Conservation (phyloP, 2,113 vertebrate genomes). For the Odocoileus virginianus region DNA sequence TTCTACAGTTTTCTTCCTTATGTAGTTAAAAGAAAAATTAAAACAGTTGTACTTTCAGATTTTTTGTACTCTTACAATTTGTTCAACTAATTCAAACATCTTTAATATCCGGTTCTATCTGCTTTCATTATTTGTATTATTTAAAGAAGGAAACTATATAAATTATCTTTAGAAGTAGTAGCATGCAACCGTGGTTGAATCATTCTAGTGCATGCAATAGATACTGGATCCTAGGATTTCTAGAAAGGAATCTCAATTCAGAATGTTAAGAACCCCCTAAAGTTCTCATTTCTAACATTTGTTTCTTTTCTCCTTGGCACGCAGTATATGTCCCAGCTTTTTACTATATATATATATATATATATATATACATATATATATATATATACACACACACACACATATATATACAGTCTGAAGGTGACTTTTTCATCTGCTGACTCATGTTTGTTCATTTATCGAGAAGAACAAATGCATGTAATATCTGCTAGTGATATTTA, state of each 20-base stretch:
- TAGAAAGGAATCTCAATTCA: slow-evolving; percentile 33
- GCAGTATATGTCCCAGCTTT: background rate
- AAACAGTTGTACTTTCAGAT: background rate
- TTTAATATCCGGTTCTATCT: slow-evolving; percentile 3
- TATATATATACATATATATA: too few relatives aligned
- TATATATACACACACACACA: too few relatives aligned
- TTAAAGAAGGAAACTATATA: slow-evolving; percentile 35
- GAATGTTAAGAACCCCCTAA: background rate
- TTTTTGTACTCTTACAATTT: background rate
- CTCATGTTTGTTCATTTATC: slow-evolving; percentile 65
- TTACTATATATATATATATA: background rate
- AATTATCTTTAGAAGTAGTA: background rate
- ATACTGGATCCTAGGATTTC: background rate
- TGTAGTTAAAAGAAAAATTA: background rate
- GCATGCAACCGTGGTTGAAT: background rate
- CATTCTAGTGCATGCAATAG: background rate
- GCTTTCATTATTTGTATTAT: slow-evolving; percentile 11
- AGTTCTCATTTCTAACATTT: background rate
- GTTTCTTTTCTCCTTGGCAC: slow-evolving; percentile 3
- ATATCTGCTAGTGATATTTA: slow-evolving; percentile 45
- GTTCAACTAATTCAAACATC: slow-evolving; percentile 8
- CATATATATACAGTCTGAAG: background rate
- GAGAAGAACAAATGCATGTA: slow-evolving; percentile 46
- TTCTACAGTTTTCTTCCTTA: background rate
- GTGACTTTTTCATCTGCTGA: slow-evolving; percentile 59